These are phyloP conservation scores for Notolepis coatsorum DNA, from an alignment of 2,797 vertebrate species.

Conservation along the genomic window DNA sequence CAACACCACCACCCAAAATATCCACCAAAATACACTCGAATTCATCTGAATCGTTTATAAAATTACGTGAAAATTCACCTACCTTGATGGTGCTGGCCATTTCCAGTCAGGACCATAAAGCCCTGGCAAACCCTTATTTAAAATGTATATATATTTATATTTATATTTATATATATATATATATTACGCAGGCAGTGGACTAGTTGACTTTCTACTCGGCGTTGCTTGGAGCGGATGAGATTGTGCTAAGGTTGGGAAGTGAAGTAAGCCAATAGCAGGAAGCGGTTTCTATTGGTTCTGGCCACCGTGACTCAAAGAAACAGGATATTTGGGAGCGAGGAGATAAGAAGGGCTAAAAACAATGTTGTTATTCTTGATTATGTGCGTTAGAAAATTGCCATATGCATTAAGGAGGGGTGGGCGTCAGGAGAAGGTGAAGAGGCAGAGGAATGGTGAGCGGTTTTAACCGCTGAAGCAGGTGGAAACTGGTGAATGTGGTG, in stretches of 20 bases:
- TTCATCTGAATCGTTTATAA: not conserved
- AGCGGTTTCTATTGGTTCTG: constrained; percentile 94
- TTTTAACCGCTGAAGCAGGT: constrained; percentile 39
- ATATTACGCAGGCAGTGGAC: constrained; percentile 35
- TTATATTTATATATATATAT: constrained; percentile 69
- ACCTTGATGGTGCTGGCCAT: constrained; percentile 95
- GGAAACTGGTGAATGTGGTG: constrained; percentile 84
- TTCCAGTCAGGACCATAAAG: constrained; percentile 83
- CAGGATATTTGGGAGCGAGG: constrained; percentile 94
- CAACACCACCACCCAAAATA: constrained; percentile 72
- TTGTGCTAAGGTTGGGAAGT: constrained; percentile 95
- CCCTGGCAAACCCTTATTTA: constrained; percentile 82
- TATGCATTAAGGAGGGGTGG: constrained; percentile 37
- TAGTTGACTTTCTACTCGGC: constrained; percentile 77
- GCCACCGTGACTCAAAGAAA: constrained; percentile 88
- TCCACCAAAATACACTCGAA: constrained; percentile 54
- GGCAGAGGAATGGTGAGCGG: no score
- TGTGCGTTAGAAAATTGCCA: constrained; percentile 80
- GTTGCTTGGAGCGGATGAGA: constrained; percentile 94
- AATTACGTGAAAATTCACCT: constrained; percentile 73
- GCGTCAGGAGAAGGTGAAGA: not conserved
- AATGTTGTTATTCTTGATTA: constrained; percentile 95
- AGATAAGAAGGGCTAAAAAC: constrained; percentile 93
- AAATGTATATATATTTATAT: constrained; percentile 57
- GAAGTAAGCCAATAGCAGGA: constrained; percentile 94